Base-by-base conservation (phyloP, 2,888 invertebrate genomes). In the Oscheius onirici region DNA sequence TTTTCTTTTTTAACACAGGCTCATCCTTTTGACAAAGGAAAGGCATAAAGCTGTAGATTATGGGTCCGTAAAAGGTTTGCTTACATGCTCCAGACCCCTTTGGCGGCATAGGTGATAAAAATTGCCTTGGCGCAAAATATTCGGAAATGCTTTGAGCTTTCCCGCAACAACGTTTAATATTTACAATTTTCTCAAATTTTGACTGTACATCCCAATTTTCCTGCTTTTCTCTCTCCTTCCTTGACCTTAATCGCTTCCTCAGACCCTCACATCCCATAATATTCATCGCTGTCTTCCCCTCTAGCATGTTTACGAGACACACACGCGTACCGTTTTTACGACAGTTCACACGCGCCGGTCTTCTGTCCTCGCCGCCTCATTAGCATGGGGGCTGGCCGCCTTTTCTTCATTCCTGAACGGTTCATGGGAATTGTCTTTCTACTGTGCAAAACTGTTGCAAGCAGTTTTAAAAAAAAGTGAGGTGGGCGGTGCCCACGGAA, bases 331-430 rank as follows among this genome's bases (percentile, higher is more conserved):
- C 40, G 46, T 63, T 63, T 63, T 63, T 63, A 63, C 49, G 63
- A 49, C 49, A 46, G 63, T 63, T 49, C 63, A n/a, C 63, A 49
- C 63, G 26, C 63, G 49, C 24, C 49, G n/a, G 20, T 34, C 63
- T 63, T 24, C 3, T 26, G 17, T 28, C 63, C 49, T 46, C 51
- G 63, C 63, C 63, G 63, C 63, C 63, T 63, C 63, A 63, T 63
- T 63, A 49, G 63, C 63, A 63, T 63, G 28, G 24, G n/a, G 17
- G 22, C 24, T 46, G 46, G 46, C n/a, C 55, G 28, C 26, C 55
- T 55, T 55, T 20, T 46, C 46, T 46, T 20, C n/a, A 5, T 46
- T 20, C 20, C 46, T 46, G 20, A 17, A 17, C 46, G 20, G 20
- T 24, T 28, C 26, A 55, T 55, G 55, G 28, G 55, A 55, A 55